phyloP scores from a whole-genome alignment of 2,797 vertebrate genomes.

The Malacoraja senta region DNA sequence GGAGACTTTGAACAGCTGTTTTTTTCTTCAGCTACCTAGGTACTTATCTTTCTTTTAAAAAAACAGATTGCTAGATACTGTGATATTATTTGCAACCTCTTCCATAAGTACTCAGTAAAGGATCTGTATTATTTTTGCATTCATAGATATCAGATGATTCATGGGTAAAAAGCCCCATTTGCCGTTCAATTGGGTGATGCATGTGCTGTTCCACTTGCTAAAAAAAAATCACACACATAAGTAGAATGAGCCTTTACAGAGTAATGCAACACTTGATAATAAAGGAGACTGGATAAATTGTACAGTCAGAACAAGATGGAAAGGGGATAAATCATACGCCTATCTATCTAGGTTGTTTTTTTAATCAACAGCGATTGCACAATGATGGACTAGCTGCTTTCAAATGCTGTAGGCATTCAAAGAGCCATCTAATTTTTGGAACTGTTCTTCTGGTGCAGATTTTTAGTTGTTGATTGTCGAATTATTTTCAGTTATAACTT shows the following conservation, averaged over 20 bases:
- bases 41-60: conserved; percentile 43
- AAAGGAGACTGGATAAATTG: conserved; percentile 26
- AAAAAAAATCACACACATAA: neutral
- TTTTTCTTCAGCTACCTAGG: conserved; percentile 46
- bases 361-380: conserved; percentile 6
- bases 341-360: neutral
- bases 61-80: conserved; percentile 45
- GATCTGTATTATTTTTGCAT: conserved; percentile 49
- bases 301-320: neutral
- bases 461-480: neutral
- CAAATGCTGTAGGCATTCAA: neutral
- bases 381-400: conserved; percentile 11
- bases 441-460: neutral
- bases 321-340: neutral
- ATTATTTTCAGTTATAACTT: conserved; percentile 22
- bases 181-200: conserved; percentile 56
- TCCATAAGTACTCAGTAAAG: conserved; percentile 55
- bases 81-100: conserved; percentile 52
- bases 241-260: conserved; percentile 28
- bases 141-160: conserved; percentile 55
- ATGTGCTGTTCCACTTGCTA: conserved; percentile 46
- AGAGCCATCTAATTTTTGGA: neutral
- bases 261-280: neutral
- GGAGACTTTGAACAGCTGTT: conserved; percentile 41
- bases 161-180: conserved; percentile 50